Percentiles rank a stretch among this genome's conserved stretches.
phyloP scores from a whole-genome alignment of 2,888 invertebrate species.

The Timema podura region DNA sequence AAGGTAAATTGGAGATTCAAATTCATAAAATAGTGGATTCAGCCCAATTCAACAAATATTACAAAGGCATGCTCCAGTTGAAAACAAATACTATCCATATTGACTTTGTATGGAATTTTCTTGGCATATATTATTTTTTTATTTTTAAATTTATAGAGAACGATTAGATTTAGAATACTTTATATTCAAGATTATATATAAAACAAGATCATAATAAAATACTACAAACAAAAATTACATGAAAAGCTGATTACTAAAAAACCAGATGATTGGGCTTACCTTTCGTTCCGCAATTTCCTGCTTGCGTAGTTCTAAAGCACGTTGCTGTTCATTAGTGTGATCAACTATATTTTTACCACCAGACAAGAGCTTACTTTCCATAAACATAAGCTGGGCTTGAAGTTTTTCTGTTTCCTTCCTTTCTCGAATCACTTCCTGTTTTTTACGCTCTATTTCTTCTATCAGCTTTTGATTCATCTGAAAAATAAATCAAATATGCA shows the following conservation, averaged over 20 bases:
- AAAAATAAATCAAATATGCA: background rate
- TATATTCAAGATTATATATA: no score
- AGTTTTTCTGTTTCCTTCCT: slow-evolving; percentile 53
- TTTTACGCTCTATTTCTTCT: slow-evolving; percentile 44
- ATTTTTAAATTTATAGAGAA: no score
- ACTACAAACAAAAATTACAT: no score
- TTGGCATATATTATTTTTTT: no score
- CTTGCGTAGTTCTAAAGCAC: slow-evolving; percentile 78
- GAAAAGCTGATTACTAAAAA: background rate
- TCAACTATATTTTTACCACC: slow-evolving; percentile 94
- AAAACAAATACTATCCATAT: no score
- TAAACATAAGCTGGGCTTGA: slow-evolving; percentile 66
- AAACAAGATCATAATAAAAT: no score
- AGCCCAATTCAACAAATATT: no score
- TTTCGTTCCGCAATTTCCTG: slow-evolving; percentile 87
- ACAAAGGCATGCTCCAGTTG: no score
- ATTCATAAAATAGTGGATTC: no score
- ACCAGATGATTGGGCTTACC: slow-evolving; percentile 42
- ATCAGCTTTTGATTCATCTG: slow-evolving; percentile 41
- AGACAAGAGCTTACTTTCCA: slow-evolving; percentile 91
- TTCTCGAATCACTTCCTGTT: slow-evolving; percentile 49
- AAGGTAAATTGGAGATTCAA: no score
- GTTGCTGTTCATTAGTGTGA: slow-evolving; percentile 91
- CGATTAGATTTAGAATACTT: no score
- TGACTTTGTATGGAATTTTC: no score